phyloP scores from a whole-genome alignment of 2,888 invertebrate species.

The Perithous albicinctus region DNA sequence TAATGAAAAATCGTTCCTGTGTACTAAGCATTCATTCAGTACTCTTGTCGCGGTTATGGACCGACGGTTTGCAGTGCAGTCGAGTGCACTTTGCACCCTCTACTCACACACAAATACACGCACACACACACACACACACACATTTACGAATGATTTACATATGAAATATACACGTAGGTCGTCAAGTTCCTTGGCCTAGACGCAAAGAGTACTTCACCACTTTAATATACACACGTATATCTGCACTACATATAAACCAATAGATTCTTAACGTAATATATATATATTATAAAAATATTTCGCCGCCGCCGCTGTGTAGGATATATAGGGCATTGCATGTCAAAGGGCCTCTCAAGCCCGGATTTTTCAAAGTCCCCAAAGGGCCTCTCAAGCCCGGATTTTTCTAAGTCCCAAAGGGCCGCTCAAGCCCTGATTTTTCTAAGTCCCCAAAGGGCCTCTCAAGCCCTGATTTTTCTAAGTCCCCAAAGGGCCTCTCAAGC shows the following conservation, averaged over 20 bases:
- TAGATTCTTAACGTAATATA: neutral
- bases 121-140: neutral
- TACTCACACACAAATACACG: neutral
- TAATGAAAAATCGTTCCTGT: neutral
- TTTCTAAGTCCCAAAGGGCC: too few species aligned
- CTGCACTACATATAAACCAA: too few species aligned
- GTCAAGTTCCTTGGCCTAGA: slow-evolving; percentile 31
- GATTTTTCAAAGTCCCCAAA: too few species aligned
- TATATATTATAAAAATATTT: slow-evolving; percentile 1
- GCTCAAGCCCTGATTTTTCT: too few species aligned
- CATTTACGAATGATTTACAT: slow-evolving; percentile 32
- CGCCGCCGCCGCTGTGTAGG: too few species aligned
- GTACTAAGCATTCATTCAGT: neutral
- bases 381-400: too few species aligned
- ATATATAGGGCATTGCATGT: too few species aligned
- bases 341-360: too few species aligned
- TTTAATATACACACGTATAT: slow-evolving; percentile 2
- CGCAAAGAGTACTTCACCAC: slow-evolving; percentile 28
- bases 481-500: too few species aligned
- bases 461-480: too few species aligned
- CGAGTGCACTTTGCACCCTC: slow-evolving; percentile 41
- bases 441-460: too few species aligned
- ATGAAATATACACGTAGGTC: neutral
- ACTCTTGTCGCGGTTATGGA: slow-evolving; percentile 1
- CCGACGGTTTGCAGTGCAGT: neutral